Base-by-base conservation (phyloP, 2,113 vertebrate genomes). In the Neogobius melanostomus region DNA sequence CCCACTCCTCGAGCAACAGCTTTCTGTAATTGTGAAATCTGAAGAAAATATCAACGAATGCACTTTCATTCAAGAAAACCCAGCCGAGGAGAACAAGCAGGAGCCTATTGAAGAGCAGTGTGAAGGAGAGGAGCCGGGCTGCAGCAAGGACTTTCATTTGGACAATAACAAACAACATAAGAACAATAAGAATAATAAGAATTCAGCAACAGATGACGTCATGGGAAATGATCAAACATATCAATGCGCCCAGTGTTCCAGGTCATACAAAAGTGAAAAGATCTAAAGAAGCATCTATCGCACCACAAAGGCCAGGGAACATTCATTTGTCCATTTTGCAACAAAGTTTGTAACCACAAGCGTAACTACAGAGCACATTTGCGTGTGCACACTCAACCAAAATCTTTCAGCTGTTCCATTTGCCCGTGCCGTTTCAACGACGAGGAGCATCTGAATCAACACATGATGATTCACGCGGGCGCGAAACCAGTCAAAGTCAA, bases 111-210 rank as follows among this genome's bases (percentile, higher is more conserved):
- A 11, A 36, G 54, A 42, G 11, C 54, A 14, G 54, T 7, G 21
- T 17, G 54, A 57, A 5, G 54, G 21, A 36, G 54, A 57, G 21
- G 54, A 57, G 6, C 53, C 42, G 21, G 64, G 65, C 69, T 49
- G 52, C 21, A 65, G 16, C 17, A 6, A 1, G 5, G 54, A 57
- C 5, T 11, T 14, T 2, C 11, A 9, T 7, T 6, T 4, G 11
- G 28, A 57, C 28, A 14, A 57, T 7, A 57, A 57, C 11, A 12
- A 11, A 14, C 21, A 10, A 36, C 9, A 4, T 12, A 7, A 36
- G 28, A 4, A 36, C 28, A 36, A 36, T 36, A 36, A 54, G 8
- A 28, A 28, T 56, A 36, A 36, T 36, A 36, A 54, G 8, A 28
- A 28, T 56, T 56, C 6, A 28, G 17, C 8, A 6, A 21, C 52